Evolutionary conservation across 2,797 vertebrate species (phyloP), one percentile per base, ranked within the genome.

Genomic region (Rhynchonycteris naso): DNA sequence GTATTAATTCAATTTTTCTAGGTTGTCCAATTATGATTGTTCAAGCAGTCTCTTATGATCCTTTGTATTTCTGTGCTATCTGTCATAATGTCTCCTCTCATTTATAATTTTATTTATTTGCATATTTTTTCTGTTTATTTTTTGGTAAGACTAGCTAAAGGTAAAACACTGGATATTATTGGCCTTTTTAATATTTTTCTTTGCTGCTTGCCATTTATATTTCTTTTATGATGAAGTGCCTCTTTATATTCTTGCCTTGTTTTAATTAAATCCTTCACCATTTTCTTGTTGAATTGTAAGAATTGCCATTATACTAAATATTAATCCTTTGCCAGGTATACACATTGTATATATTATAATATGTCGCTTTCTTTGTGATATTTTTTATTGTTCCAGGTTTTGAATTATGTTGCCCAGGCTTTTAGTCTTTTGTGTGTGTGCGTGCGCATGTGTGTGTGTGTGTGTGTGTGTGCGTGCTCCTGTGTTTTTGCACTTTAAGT

Each of bases 141-240:
- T 38, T 26, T 78, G 38, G 22, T 76, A 43, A 38, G 26, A 79
- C 65, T 52, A 85, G 72, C 24, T 78, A 24, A 86, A 61, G 58
- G 35, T n/a, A 26, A 65, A 79, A 54, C 11, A 26, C 26, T 71
- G 65, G 56, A 26, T 87, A 61, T 71, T 71, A 79, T 66, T 83
- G 61, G 38, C 72, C 14, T 84, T 68, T 90, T 83, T 87, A 87
- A 72, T 85, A 38, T 76, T 91, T 83, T 71, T 26, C 61, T 90
- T 93, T 93, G 30, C 38, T 56, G 10, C 61, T 66, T 47, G 38
- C 14, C 19, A 21, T 71, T 83, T 83, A 16, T 56, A 43, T 90
- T 88, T 90, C 12, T 78, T 74, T 85, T 66, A 35, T 18, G 18
- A 35, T 66, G 33, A 68, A 63, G 19, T 88, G 2, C 63, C 56